A percentile compares a stretch with the other conserved stretches of the same genome.
These are phyloP conservation scores for Tympanuchus pallidicinctus DNA, from an alignment of 2,113 vertebrate species.

Conservation along the genomic window DNA sequence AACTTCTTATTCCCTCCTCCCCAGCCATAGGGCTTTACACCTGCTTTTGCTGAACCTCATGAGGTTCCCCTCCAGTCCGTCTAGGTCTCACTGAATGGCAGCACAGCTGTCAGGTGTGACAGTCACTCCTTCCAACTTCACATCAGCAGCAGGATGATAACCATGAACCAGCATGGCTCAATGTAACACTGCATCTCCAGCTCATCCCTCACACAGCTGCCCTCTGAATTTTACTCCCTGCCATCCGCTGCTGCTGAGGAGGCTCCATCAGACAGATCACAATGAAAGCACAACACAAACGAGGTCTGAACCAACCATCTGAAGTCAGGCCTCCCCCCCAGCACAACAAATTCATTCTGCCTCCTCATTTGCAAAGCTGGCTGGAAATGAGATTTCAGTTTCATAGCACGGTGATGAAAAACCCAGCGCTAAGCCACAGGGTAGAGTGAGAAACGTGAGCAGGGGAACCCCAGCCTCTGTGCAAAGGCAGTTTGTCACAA, in stretches of 20 bases:
- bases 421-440: neutral
- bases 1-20: neutral
- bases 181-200: fast-evolving
- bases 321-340: neutral
- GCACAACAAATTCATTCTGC: neutral
- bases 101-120: too few relatives aligned
- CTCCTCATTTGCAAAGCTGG: neutral
- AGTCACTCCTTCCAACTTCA: too few relatives aligned
- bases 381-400: neutral
- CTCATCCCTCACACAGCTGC: neutral
- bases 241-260: fast-evolving
- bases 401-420: neutral
- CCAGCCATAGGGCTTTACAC: neutral
- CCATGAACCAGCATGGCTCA: neutral
- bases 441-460: neutral
- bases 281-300: fast-evolving
- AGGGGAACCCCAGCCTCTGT: neutral
- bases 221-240: neutral
- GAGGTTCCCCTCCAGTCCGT: too few relatives aligned
- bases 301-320: neutral
- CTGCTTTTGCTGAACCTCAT: neutral
- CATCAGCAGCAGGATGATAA: too few relatives aligned
- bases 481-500: fast-evolving
- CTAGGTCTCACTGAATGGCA: too few relatives aligned
- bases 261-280: neutral